Evolutionary conservation across 2,888 invertebrate species (phyloP), one percentile per base, ranked within the genome.

Genomic region (Calephelis perditalis): DNA sequence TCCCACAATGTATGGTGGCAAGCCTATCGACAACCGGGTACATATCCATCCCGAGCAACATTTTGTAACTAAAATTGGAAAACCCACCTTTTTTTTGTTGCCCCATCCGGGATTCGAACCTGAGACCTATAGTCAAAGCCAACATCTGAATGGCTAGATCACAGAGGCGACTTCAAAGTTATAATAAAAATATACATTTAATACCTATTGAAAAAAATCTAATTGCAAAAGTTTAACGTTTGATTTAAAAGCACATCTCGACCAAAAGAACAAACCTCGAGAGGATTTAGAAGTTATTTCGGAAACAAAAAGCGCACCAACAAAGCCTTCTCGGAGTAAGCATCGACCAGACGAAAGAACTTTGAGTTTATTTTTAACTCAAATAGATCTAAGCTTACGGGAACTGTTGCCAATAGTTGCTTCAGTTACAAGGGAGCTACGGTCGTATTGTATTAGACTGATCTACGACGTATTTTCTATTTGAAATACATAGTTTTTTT

Each of bases 311-410:
- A 58, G 56, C 56, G 57, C 54, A 60, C 62, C 63, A 63, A 62
- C 59, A 64, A 60, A 62, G 62, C 57, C 59, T 57, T 62, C 59
- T 55, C 52, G 54, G 57, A 63, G 56, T 60, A 64, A 63, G 57
- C 55, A 60, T 57, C 57, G 61, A 57, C 56, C 57, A 52, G 52
- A 26, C 61, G 56, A 63, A 62, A 57, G 60, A 58, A 62, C 49
- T 58, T 15, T 8, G 36, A 61, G 59, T 66, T 68, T 63, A 61
- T 67, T 63, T 59, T 60, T 57, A 62, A 62, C 63, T 63, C 62
- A 63, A 68, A 65, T 62, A 63, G 62, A 62, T 64, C 65, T 63
- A 52, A 66, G 66, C 62, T 64, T 62, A 70, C 68, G 67, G 59
- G 59, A 59, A 64, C 61, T 57, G 58, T 60, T 60, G 58, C 36